Conservation (phyloP, 2,113 vertebrate genomes). For the Coptodon bakossiorum region DNA sequence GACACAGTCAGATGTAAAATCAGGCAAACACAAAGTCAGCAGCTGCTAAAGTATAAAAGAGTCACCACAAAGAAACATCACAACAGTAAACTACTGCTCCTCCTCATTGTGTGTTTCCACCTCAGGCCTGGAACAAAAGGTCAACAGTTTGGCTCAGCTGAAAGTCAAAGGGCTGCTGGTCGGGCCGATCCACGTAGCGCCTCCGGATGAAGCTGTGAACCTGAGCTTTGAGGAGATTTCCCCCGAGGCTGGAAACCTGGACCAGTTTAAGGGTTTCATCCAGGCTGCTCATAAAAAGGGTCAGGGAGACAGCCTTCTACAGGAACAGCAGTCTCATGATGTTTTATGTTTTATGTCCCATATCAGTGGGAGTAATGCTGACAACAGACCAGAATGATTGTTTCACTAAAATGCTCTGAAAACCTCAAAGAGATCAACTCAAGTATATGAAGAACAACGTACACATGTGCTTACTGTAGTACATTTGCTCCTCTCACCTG, state of each 20-base stretch:
- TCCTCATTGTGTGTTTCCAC: background rate
- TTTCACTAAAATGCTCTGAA: background rate
- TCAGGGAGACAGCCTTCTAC: background rate
- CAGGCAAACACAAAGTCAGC: background rate
- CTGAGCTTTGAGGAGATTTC: slow-evolving; percentile 70
- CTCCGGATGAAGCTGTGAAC: slow-evolving; percentile 22
- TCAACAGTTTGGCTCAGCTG: slow-evolving; percentile 68
- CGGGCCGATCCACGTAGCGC: slow-evolving; percentile 76
- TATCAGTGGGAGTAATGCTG: background rate
- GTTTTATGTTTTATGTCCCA: background rate
- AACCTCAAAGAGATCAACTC: accelerated
- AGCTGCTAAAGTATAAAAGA: background rate
- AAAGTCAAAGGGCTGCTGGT: slow-evolving; percentile 79
- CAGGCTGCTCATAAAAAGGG: slow-evolving; percentile 74
- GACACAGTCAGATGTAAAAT: background rate
- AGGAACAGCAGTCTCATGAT: background rate
- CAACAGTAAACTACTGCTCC: background rate
- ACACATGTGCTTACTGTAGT: background rate
- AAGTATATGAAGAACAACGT: background rate
- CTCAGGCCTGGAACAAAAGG: slow-evolving; percentile 67
- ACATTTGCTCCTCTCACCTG: background rate
- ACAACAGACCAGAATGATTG: background rate
- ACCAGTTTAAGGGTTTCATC: slow-evolving; percentile 69
- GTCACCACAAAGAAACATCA: background rate
- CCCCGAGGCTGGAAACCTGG: slow-evolving; percentile 45